Conservation (phyloP, 2,888 invertebrate genomes). For the Drosophila anomalata region DNA sequence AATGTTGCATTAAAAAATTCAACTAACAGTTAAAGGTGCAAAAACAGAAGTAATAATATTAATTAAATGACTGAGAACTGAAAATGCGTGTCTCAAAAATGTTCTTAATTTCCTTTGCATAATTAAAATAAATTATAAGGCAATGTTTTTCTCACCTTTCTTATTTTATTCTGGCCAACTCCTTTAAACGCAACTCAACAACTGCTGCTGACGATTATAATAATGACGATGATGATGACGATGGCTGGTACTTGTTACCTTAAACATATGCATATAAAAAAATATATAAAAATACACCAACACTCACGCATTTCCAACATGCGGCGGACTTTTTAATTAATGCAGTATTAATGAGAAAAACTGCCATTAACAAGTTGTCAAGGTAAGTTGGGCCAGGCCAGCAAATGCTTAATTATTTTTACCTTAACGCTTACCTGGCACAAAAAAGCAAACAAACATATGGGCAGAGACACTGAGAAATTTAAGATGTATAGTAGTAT, state of each 20-base stretch:
- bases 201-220: slow-evolving; percentile 26
- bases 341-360: slow-evolving; percentile 84
- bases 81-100: slow-evolving; percentile 8
- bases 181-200: slow-evolving; percentile 3
- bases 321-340: slow-evolving; percentile 73
- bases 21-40: not conserved
- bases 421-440: slow-evolving; percentile 35
- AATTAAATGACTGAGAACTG: slow-evolving; percentile 13
- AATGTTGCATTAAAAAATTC: not conserved
- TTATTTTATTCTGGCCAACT: slow-evolving; percentile 19
- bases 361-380: slow-evolving; percentile 84
- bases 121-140: slow-evolving; percentile 57
- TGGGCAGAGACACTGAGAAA: not conserved
- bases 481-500: too few species aligned
- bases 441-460: slow-evolving; percentile 21
- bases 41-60: slow-evolving; percentile 4
- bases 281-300: slow-evolving; percentile 17
- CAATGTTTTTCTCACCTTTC: slow-evolving; percentile 20
- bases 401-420: slow-evolving; percentile 68
- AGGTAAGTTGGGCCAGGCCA: slow-evolving; percentile 79
- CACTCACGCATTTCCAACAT: slow-evolving; percentile 34
- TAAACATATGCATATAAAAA: slow-evolving; percentile 27
- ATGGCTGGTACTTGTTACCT: slow-evolving; percentile 66
- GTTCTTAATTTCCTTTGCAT: slow-evolving; percentile 26
- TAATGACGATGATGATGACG: slow-evolving; percentile 33